Conservation (phyloP, 2,888 invertebrate genomes). For the Nemotelus pantherinus region DNA sequence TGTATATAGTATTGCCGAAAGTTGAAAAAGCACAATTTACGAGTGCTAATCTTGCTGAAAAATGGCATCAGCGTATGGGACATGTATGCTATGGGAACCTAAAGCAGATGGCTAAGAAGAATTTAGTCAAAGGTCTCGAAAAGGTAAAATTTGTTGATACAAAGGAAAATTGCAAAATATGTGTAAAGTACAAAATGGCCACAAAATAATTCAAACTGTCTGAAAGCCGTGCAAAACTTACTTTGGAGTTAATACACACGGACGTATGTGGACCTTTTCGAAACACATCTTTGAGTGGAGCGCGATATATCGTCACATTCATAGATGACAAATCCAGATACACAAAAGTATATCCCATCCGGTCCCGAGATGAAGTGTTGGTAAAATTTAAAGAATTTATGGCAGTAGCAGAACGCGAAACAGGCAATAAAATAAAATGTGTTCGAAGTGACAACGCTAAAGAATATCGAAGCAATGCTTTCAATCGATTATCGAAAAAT, state of each 20-base stretch:
- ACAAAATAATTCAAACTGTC: background rate
- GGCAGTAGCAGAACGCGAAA: constrained; percentile 49
- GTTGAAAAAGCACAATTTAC: background rate
- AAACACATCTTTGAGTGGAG: background rate
- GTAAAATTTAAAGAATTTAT: constrained; percentile 51
- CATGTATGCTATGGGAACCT: background rate
- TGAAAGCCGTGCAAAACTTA: background rate
- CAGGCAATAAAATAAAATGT: constrained; percentile 49
- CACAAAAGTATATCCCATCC: constrained; percentile 47
- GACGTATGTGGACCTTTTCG: background rate
- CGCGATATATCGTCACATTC: background rate
- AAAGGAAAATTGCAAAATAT: background rate
- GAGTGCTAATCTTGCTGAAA: background rate
- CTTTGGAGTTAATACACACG: background rate
- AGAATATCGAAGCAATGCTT: constrained; percentile 52
- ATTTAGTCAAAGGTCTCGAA: background rate
- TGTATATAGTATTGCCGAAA: constrained; percentile 1
- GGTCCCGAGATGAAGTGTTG: constrained; percentile 50
- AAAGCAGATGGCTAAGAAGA: background rate
- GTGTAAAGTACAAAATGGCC: background rate
- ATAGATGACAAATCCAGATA: constrained; percentile 46
- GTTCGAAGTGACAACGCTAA: constrained; percentile 53
- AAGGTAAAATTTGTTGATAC: background rate
- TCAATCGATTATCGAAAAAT: constrained; percentile 49
- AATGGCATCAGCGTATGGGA: background rate